Percentiles rank a stretch among this genome's conserved stretches.
Evolutionary conservation across 2,888 invertebrate genomes (phyloP).

Genomic region (Limnephilus rhombicus): DNA sequence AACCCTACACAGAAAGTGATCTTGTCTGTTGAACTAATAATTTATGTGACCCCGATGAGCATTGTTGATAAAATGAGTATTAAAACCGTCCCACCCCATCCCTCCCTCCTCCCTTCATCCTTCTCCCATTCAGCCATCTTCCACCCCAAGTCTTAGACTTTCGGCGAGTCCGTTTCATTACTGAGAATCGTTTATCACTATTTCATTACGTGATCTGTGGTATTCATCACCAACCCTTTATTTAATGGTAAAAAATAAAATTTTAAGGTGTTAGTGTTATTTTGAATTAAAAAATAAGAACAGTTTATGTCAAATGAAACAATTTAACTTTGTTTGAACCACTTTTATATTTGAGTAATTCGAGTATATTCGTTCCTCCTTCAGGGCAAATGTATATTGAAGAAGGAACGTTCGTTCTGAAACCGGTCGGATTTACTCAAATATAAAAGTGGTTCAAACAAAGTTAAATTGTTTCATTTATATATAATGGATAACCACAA

Average conservation of each 20-base stretch:
- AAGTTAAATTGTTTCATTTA: too few species aligned
- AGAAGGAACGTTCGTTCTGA: too few species aligned
- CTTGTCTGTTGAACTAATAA: conserved; percentile 53
- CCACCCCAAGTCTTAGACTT: conserved; percentile 49
- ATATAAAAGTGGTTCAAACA: too few species aligned
- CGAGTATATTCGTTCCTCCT: too few species aligned
- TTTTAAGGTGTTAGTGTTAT: neutral
- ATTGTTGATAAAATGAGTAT: conserved; percentile 61
- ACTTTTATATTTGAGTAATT: too few species aligned
- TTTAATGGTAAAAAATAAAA: neutral
- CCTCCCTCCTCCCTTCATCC: neutral
- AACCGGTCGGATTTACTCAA: too few species aligned
- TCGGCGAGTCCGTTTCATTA: conserved; percentile 62
- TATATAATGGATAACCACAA: too few species aligned
- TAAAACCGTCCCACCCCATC: conserved; percentile 40
- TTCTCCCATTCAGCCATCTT: neutral
- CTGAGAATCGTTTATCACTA: conserved; percentile 62
- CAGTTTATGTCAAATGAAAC: too few species aligned
- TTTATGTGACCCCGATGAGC: conserved; percentile 62
- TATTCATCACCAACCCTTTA: conserved; percentile 23
- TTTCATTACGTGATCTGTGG: conserved; percentile 63
- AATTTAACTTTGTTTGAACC: too few species aligned
- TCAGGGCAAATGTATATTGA: too few species aligned
- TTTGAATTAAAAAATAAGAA: too few species aligned
- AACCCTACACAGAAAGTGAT: conserved; percentile 48